phyloP scores from a whole-genome alignment of 2,113 vertebrate genomes.

The Lontra canadensis region DNA sequence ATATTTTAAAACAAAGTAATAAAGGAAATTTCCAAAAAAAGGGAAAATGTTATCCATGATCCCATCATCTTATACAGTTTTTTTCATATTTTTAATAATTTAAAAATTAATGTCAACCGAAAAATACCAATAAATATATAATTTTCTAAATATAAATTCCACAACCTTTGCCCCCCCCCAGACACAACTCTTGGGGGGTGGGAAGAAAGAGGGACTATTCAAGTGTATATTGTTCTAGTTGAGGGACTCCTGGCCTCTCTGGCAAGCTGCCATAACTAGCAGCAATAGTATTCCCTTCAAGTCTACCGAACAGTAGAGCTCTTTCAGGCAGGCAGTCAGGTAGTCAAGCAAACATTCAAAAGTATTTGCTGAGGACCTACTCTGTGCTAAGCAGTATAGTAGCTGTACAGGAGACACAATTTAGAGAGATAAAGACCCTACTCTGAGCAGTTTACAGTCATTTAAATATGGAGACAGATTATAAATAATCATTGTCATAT shows the following conservation, averaged over 20 bases:
- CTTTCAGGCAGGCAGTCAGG: neutral
- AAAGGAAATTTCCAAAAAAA: neutral
- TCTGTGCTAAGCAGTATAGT: neutral
- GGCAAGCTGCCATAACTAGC: neutral
- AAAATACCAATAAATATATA: neutral
- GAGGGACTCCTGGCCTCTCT: neutral
- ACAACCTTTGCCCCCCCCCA: neutral
- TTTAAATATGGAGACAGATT: neutral
- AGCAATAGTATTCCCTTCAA: neutral
- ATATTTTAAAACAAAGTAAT: neutral
- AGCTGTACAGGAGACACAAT: neutral
- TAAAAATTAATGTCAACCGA: neutral
- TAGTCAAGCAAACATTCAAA: neutral
- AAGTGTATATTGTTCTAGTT: neutral
- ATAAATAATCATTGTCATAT: neutral
- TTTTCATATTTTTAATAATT: constrained; percentile 28
- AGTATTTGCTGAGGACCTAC: neutral
- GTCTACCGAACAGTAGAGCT: neutral
- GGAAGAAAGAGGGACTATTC: neutral
- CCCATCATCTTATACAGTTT: neutral
- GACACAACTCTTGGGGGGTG: neutral
- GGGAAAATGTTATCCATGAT: neutral
- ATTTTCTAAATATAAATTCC: neutral
- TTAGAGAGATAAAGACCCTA: neutral
- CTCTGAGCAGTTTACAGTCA: neutral